phyloP scores from a whole-genome alignment of 2,113 vertebrate species.

The Spea multiplicata region DNA sequence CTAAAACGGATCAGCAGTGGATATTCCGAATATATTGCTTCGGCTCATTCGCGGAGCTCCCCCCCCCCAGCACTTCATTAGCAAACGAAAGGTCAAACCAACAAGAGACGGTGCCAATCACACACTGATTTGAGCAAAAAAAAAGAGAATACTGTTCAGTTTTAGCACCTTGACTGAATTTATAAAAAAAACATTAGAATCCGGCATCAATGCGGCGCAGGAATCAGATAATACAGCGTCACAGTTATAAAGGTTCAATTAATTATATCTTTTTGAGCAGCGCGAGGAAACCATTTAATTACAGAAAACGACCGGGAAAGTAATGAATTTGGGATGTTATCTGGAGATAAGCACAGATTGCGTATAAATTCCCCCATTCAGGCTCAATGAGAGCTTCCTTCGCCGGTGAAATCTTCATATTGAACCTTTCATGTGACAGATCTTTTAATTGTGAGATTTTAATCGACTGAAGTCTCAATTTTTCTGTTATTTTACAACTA shows the following conservation, averaged over 20 bases:
- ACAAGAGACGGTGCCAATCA: slow-evolving; percentile 24
- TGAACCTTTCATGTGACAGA: slow-evolving; percentile 4
- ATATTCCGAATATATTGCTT: slow-evolving; percentile 36
- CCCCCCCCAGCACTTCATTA: slow-evolving; percentile 31
- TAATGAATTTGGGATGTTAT: slow-evolving; percentile 35
- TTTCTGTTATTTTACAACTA: background rate
- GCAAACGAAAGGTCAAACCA: slow-evolving; percentile 34
- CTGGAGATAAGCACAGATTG: slow-evolving; percentile 14
- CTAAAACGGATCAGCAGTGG: slow-evolving; percentile 22
- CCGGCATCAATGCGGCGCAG: slow-evolving; percentile 6
- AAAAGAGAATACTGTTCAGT: slow-evolving; percentile 35
- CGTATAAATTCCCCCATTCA: slow-evolving; percentile 9
- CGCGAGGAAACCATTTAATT: slow-evolving; percentile 32
- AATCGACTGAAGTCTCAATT: background rate
- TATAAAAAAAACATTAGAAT: background rate
- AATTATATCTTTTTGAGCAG: slow-evolving; percentile 31
- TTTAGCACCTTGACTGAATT: slow-evolving; percentile 27
- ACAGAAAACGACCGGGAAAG: slow-evolving; percentile 18
- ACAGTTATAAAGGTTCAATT: slow-evolving; percentile 20
- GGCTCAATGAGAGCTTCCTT: background rate
- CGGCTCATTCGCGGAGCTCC: slow-evolving; percentile 16
- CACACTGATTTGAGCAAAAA: slow-evolving; percentile 1
- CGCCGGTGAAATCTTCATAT: background rate
- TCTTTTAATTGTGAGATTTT: background rate
- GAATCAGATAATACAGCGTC: too few species aligned